phyloP scores from a whole-genome alignment of 2,113 vertebrate genomes.

The Chinchilla lanigera region DNA sequence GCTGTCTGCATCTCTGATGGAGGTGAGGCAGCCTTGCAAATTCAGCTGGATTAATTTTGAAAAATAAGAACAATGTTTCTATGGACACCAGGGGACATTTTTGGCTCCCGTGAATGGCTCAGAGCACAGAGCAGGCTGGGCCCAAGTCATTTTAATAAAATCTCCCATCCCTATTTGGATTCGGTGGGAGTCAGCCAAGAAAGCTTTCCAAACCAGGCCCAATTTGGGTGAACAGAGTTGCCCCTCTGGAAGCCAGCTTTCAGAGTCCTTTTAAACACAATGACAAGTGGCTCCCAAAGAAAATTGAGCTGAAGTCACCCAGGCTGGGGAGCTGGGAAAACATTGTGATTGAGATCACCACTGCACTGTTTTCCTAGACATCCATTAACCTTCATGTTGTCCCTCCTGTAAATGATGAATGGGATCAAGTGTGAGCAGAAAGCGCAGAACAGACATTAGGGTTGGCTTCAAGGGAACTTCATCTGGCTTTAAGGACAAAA shows the following conservation, averaged over 20 bases:
- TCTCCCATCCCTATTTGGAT: conserved; percentile 67
- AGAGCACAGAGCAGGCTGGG: conserved; percentile 63
- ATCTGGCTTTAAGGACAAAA: not conserved
- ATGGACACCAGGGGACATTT: conserved; percentile 75
- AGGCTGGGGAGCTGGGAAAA: not conserved
- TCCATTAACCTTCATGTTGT: conserved; percentile 60
- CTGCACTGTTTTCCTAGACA: not conserved
- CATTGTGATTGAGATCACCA: not conserved
- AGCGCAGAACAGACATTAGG: not conserved
- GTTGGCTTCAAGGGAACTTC: not conserved
- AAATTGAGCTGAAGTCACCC: conserved; percentile 68
- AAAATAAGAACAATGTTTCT: conserved; percentile 82
- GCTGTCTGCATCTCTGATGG: conserved; percentile 84
- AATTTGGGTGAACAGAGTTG: conserved; percentile 76
- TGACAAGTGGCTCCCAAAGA: conserved; percentile 57
- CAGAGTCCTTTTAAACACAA: conserved; percentile 65
- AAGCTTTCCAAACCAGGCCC: conserved; percentile 74
- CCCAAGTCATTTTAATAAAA: conserved; percentile 80
- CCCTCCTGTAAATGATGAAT: conserved; percentile 46
- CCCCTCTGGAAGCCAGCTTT: conserved; percentile 61
- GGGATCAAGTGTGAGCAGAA: not conserved
- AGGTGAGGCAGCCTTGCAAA: conserved; percentile 81
- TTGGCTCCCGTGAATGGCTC: conserved; percentile 80
- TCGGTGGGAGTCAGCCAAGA: conserved; percentile 77
- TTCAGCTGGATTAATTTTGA: conserved; percentile 84